phyloP scores from a whole-genome alignment of 1,140 invertebrate genomes.

The Apis cerana region DNA sequence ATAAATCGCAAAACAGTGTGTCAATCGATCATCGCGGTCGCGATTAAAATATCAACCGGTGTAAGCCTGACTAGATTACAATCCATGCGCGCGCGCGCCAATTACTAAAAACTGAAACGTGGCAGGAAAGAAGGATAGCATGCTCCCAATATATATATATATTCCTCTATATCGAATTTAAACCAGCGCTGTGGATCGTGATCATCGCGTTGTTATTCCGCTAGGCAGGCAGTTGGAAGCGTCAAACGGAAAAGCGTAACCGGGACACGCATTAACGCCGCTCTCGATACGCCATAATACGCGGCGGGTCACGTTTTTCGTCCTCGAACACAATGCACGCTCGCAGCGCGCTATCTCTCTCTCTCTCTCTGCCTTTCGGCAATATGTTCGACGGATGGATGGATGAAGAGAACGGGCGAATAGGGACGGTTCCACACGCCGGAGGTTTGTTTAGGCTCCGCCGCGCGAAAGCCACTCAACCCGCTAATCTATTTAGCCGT shows the following conservation, averaged over 20 bases:
- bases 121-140: not conserved
- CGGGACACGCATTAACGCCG: conserved; percentile 76
- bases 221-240: conserved; percentile 73
- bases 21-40: conserved; percentile 17
- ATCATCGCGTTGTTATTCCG: not conserved
- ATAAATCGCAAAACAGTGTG: not conserved
- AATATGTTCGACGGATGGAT: conserved; percentile 70
- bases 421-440: conserved; percentile 31
- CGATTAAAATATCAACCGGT: conserved; percentile 39
- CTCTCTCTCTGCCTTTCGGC: conserved; percentile 39
- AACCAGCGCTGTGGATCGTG: not conserved
- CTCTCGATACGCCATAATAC: conserved; percentile 59
- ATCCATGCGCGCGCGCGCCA: conserved; percentile 2
- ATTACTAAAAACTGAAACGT: not conserved
- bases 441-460: conserved; percentile 77
- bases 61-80: conserved; percentile 24
- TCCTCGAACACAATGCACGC: conserved; percentile 20
- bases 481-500: conserved; percentile 81
- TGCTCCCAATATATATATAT: not conserved
- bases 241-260: conserved; percentile 52
- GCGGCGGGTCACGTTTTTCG: conserved; percentile 45
- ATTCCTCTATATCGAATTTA: not conserved
- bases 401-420: conserved; percentile 41
- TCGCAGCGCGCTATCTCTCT: conserved; percentile 45
- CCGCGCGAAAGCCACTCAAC: conserved; percentile 76